phyloP scores from a whole-genome alignment of 2,888 invertebrate species.

The Tipula helvola region DNA sequence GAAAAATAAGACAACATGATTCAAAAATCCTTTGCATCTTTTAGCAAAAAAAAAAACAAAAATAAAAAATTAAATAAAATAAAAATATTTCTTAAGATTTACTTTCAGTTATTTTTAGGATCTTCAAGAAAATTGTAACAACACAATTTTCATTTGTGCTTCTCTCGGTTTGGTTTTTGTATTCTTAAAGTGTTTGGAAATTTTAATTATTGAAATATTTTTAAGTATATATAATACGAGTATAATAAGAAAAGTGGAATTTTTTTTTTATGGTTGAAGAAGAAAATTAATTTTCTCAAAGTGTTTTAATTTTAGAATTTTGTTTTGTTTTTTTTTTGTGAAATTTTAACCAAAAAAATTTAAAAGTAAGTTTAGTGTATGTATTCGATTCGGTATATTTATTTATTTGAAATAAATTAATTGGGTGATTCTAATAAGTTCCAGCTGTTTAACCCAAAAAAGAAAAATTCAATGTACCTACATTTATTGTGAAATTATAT shows the following conservation, averaged over 20 bases:
- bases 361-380: background rate
- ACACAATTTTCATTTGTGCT: background rate
- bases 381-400: background rate
- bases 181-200: background rate
- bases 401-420: background rate
- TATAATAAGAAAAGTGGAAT: background rate
- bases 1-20: background rate
- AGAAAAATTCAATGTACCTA: background rate
- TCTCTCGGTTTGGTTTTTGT: background rate
- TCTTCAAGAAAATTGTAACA: background rate
- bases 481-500: background rate
- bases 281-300: background rate
- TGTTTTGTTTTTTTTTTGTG: background rate
- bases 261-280: background rate
- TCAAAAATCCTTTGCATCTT: background rate
- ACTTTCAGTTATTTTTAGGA: background rate
- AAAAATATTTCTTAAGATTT: background rate
- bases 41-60: background rate
- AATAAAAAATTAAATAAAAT: background rate
- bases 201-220: background rate
- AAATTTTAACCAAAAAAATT: background rate
- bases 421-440: background rate
- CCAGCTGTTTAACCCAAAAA: background rate
- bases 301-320: background rate
- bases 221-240: background rate